Base-by-base conservation (phyloP, 2,797 vertebrate species). In the Diglossa cyanea region DNA sequence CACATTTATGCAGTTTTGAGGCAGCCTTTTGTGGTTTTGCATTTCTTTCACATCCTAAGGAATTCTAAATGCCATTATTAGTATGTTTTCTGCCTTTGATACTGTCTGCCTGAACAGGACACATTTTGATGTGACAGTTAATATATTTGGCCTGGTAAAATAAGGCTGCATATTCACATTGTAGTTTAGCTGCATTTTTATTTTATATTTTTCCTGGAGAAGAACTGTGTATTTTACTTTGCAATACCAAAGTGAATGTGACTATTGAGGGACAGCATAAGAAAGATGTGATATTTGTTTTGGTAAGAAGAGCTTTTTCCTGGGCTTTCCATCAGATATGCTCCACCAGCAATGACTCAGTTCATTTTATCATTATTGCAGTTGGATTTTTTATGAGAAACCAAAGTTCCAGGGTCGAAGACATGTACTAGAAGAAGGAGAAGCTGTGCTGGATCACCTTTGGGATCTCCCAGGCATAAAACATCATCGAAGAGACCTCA, bases 341-440 rank as follows among this genome's bases (percentile, higher is more conserved):
- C 26, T 73, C 17, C 88, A 4, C 86, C 50, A 85, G 37, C 75
- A 82, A 14, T 3, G 28, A 50, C 63, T 86, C 8, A 39, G 33
- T 97, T 90, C 9, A 71, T 57, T 42, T 88, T 96, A 51, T 94
- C 71, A 3, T 97, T 89, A 80, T 96, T 97, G 58, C 94, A 99
- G 98, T 84, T 99, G 98, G 98, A 98, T 98, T 95, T 95, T 99
- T 61, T 99, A 98, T 96, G 98, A 98, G 94, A 98, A 98, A 83
- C 97, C 98, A 25, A 95, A 98, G 89, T 98, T 98, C 95, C 96
- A 97, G 83, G 98, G 98, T 67, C 98, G 96, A 58, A 98, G 98
- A 68, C 94, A 98, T 8, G 94, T 98, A 13, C 95, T 99, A 45
- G 98, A 98, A 96, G 98, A 98, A 98, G 98, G 98, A 74, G 98